Conservation (phyloP, 2,797 vertebrate genomes). For the Spinus olivaceus region DNA sequence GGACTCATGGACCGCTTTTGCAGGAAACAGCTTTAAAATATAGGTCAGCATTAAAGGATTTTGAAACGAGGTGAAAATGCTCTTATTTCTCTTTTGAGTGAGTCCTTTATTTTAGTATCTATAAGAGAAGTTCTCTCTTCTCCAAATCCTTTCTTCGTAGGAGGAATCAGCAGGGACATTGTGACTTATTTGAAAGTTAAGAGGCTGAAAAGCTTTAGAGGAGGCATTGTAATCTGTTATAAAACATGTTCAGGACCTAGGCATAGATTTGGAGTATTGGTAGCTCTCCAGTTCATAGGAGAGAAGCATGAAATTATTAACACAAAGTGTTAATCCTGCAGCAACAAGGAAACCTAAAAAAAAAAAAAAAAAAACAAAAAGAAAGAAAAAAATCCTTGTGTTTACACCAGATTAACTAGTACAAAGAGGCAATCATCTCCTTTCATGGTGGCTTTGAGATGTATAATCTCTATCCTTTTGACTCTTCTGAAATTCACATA, state of each 20-base stretch:
- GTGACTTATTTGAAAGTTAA: conserved; percentile 24
- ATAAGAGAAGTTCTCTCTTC: background rate
- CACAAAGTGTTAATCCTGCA: background rate
- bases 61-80: background rate
- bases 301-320: background rate
- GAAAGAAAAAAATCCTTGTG: background rate
- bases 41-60: conserved; percentile 31
- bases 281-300: background rate
- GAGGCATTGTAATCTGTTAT: conserved; percentile 10
- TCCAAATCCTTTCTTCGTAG: conserved; percentile 16
- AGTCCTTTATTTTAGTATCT: conserved; percentile 5
- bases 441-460: background rate
- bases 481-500: background rate
- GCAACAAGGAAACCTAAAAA: background rate
- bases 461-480: background rate
- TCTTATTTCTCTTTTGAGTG: conserved; percentile 5
- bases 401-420: background rate
- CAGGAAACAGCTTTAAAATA: conserved; percentile 23
- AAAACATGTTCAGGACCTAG: background rate
- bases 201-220: conserved; percentile 27
- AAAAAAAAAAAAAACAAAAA: background rate
- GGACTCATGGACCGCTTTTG: background rate
- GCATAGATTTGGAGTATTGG: background rate
- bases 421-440: background rate
- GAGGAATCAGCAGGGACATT: conserved; percentile 14